Evolutionary conservation across 2,888 invertebrate species (phyloP), one percentile per base, ranked within the genome.

Genomic region (Tanytarsus gracilentus): DNA sequence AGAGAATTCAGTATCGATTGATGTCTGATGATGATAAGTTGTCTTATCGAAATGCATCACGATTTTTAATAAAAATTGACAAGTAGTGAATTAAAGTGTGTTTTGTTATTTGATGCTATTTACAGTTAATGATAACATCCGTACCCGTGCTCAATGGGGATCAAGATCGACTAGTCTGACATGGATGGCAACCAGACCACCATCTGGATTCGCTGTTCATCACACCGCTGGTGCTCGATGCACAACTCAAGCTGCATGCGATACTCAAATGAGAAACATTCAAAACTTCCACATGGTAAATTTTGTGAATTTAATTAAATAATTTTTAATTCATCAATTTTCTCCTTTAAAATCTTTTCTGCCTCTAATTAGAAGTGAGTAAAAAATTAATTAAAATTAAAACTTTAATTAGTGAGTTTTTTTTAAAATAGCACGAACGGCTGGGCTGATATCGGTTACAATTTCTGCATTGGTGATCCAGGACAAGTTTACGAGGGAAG

Each of bases 141-240:
- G 69, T 0, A 67, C 75, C 0, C 74, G 82, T 6, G 68, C 71
- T 0, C 76, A 73, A 49, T 86, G 86, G 86, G 74, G 72, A 0
- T 85, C 82, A 0, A 67, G 66, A 0, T 71, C 78, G 0, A 73
- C 82, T 0, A 77, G 71, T 5, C 68, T 69, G 0, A 68, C 71
- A 2, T 68, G 73, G 0, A 74, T 83, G 64, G 64, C 69, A 7
- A 73, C 71, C 8, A 70, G 70, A 3, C 82, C 84, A 1, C 83
- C 81, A 1, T 78, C 82, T 1, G 83, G 78, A 67, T 84, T 84
- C 27, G 79, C 86, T 62, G 81, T 86, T 61, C 86, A 86, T 67
- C 86, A 86, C 69, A 83, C 83, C 0, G 83, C 81, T 67, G 82
- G 83, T 5, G 76, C 73, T 0, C 83, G 79, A 1, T 84, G 84